Base-by-base conservation (phyloP, 1,140 invertebrate genomes). In the Heliconius himera region DNA sequence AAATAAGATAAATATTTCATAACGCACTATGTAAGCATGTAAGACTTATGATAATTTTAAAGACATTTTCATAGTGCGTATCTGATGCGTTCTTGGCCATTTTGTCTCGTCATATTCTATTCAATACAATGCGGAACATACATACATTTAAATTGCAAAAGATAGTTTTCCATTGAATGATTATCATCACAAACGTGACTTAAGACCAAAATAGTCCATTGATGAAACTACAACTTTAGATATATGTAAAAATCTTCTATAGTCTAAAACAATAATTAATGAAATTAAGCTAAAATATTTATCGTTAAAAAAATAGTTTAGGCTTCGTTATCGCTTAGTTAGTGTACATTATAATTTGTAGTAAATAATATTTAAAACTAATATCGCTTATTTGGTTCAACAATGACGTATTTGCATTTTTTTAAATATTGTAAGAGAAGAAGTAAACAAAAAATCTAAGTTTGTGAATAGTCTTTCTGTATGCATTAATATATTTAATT, bases 131-230 rank as follows among this genome's bases (percentile, higher is more conserved):
- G 60, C 60, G 60, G 60, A 66, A 66, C 22, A 66, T 29, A 66
- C 29, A 66, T 29, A 66, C 16, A 66, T 66, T 66, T 66, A 66
- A 66, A 66, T 66, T 66, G 22, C 60, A 29, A 66, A 66, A 66
- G 60, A 66, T 66, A 29, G 13, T 66, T 66, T 66, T 66, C 60
- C 26, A 29, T 66, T 18, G 11, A 29, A 29, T 8, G 60, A 66
- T 66, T 66, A 66, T 66, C 26, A 66, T 66, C 60, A 11, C 1
- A 66, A 11, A 66, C 60, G 60, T 66, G 60, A 66, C 60, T 66
- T 29, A 29, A 29, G 9, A 66, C 22, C 8, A 13, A 66, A 66
- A 66, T 29, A 66, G 3, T 29, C 13, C 3, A 66, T 26, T 60
- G 20, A 60, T 60, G 20, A 60, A 60, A 22, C n/a, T 60, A 60